phyloP scores from a whole-genome alignment of 2,888 invertebrate species.

The Ochropacha duplaris region DNA sequence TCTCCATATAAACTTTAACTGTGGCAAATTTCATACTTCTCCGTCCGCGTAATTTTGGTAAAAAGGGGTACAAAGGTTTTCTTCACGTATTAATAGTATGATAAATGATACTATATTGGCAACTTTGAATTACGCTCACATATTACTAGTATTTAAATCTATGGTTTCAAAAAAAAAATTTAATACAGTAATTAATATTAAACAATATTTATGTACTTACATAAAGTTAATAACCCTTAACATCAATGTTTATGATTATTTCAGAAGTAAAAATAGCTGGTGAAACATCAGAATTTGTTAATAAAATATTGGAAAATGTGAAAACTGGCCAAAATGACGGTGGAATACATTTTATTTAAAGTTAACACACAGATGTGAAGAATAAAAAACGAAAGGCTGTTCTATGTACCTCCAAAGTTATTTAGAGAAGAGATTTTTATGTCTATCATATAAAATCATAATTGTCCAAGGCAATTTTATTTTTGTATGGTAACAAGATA shows the following conservation, averaged over 20 bases:
- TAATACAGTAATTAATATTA: too few relatives aligned
- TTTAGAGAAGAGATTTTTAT: conserved; percentile 65
- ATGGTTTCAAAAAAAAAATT: too few relatives aligned
- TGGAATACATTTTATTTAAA: conserved; percentile 88
- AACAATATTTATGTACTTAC: too few relatives aligned
- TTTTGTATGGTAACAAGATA: conserved; percentile 67
- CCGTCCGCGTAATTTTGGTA: too few relatives aligned
- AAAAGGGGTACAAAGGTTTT: too few relatives aligned
- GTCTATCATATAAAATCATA: conserved; percentile 64
- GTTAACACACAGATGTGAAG: conserved; percentile 48
- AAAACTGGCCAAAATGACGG: conserved; percentile 90
- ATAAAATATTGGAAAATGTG: conserved; percentile 94
- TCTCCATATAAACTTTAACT: too few relatives aligned
- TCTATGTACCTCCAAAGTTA: conserved; percentile 82
- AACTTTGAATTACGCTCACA: too few relatives aligned
- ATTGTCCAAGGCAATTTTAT: conserved; percentile 78
- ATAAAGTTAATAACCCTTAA: too few relatives aligned
- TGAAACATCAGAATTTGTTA: conserved; percentile 96
- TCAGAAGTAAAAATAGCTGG: conserved; percentile 94
- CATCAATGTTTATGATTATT: conserved; percentile 43
- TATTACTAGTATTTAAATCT: too few relatives aligned
- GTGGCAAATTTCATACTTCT: too few relatives aligned
- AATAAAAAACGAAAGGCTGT: conserved; percentile 79
- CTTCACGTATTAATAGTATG: too few relatives aligned
- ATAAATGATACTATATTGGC: too few relatives aligned